These are phyloP conservation scores for Toxotes chatareus DNA, from an alignment of 2,113 vertebrate species.

Conservation along the genomic window DNA sequence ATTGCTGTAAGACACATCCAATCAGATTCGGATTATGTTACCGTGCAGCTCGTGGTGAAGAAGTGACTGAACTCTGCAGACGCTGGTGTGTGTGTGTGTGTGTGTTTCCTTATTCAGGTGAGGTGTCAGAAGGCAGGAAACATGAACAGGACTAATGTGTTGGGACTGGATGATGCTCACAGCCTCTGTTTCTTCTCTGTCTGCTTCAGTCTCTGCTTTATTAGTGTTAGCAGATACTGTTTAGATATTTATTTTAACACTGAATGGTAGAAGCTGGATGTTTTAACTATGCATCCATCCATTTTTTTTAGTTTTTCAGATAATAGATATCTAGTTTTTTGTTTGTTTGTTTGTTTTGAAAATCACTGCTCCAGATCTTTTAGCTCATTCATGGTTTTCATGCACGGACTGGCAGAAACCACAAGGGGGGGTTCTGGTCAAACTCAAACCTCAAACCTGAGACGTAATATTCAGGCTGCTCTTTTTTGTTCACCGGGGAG, in stretches of 20 bases:
- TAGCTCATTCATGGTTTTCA: not conserved
- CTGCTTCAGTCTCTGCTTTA: not conserved
- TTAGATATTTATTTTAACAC: no score
- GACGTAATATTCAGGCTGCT: no score
- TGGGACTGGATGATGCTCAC: not conserved
- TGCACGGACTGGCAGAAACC: not conserved
- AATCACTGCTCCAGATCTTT: no score
- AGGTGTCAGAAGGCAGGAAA: slow-evolving; percentile 30
- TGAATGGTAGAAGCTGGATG: no score
- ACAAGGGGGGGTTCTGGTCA: slow-evolving; percentile 16
- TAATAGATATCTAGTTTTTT: no score
- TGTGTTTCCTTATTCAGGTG: slow-evolving; percentile 7
- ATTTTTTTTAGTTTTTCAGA: no score
- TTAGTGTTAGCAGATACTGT: no score
- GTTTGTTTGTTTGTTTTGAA: not conserved
- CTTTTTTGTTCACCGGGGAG: no score
- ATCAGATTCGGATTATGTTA: not conserved
- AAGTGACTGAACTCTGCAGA: not conserved
- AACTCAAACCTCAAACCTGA: not conserved
- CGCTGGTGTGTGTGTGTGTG: not conserved
- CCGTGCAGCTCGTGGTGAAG: not conserved
- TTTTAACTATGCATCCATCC: no score
- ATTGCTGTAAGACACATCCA: not conserved
- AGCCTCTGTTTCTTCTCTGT: not conserved
- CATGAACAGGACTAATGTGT: slow-evolving; percentile 6